These are phyloP conservation scores for Ictalurus furcatus DNA, from an alignment of 2,113 vertebrate species.

Conservation along the genomic window DNA sequence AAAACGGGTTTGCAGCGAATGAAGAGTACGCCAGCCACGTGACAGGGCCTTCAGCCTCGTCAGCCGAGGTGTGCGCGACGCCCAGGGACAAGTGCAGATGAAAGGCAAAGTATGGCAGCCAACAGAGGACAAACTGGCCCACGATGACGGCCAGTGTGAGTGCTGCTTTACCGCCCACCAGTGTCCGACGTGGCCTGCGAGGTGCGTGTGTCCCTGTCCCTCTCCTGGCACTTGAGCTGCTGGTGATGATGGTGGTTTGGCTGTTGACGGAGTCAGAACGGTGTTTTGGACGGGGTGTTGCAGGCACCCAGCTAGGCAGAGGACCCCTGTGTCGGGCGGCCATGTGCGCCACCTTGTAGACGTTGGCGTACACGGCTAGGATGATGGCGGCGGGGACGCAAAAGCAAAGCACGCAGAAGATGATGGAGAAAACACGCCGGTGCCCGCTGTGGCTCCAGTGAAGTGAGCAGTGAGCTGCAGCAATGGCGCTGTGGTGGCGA, in stretches of 20 bases:
- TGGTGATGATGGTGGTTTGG: constrained; percentile 81
- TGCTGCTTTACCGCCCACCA: constrained; percentile 86
- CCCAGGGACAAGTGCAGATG: constrained; percentile 81
- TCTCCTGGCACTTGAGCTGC: constrained; percentile 70
- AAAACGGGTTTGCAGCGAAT: constrained; percentile 90
- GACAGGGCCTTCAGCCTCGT: constrained; percentile 76
- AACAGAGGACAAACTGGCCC: constrained; percentile 91
- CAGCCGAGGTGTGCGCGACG: constrained; percentile 63
- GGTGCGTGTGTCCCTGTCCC: constrained; percentile 67
- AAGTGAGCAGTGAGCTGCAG: constrained; percentile 80
- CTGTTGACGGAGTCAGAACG: constrained; percentile 84
- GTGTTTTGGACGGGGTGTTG: constrained; percentile 60
- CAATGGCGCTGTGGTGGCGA: constrained; percentile 75
- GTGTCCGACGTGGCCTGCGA: constrained; percentile 69
- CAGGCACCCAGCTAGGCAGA: constrained; percentile 67
- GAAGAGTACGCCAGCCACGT: constrained; percentile 94
- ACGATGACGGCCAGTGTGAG: constrained; percentile 87
- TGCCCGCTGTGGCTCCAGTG: constrained; percentile 81
- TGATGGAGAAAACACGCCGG: constrained; percentile 77
- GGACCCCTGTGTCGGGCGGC: constrained; percentile 76
- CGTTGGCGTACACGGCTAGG: constrained; percentile 82
- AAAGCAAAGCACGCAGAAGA: constrained; percentile 85
- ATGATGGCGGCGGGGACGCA: constrained; percentile 83
- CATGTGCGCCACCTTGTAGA: constrained; percentile 88
- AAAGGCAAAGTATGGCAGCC: constrained; percentile 91